A percentile compares a stretch with the other conserved stretches of the same genome.
phyloP scores from a whole-genome alignment of 2,797 vertebrate genomes.

The Anguilla obscura region DNA sequence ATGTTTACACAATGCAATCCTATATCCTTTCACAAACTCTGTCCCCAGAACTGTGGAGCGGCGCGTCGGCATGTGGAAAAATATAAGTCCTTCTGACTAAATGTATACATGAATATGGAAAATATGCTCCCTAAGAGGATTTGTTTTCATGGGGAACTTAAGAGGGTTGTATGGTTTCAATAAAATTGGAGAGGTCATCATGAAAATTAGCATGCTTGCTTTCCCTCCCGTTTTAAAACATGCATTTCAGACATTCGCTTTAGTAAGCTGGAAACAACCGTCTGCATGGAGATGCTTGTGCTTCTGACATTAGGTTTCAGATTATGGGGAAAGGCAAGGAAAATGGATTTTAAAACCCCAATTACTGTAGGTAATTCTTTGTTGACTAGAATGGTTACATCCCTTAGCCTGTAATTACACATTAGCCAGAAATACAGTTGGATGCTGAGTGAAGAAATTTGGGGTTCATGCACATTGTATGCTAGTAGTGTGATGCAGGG shows the following conservation, averaged over 20 bases:
- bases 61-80: neutral
- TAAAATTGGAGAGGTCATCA: slow-evolving; percentile 22
- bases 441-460: neutral
- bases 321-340: neutral
- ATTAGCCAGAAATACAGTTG: neutral
- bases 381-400: neutral
- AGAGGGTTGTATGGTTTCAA: slow-evolving; percentile 20
- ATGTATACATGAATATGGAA: slow-evolving; percentile 22
- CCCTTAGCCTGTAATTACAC: neutral
- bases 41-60: slow-evolving; percentile 1
- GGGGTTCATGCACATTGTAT: neutral
- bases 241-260: neutral
- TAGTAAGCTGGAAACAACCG: neutral
- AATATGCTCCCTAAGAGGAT: slow-evolving; percentile 10
- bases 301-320: neutral
- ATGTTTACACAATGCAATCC: slow-evolving; percentile 14
- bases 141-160: slow-evolving; percentile 17
- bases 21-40: slow-evolving; percentile 13
- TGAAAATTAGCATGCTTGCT: slow-evolving; percentile 8
- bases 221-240: slow-evolving; percentile 8
- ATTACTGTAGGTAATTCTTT: neutral
- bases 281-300: neutral
- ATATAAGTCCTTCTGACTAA: slow-evolving; percentile 16
- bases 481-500: neutral
- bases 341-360: neutral